Conservation (phyloP, 2,113 vertebrate genomes). For the Engystomops pustulosus region DNA sequence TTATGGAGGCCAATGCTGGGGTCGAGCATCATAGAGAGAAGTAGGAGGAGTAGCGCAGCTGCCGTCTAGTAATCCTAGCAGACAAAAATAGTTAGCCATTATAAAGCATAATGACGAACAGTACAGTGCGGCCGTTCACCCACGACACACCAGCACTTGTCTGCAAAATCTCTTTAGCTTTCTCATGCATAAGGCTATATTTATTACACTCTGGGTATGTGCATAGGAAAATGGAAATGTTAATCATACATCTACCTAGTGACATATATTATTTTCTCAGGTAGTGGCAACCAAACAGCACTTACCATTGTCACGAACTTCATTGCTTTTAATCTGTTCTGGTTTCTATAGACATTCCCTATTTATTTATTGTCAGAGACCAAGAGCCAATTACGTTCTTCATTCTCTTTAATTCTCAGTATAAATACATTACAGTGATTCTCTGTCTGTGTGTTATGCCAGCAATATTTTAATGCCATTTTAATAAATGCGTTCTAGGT, state of each 20-base stretch:
- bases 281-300: not conserved
- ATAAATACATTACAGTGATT: not conserved
- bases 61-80: constrained; percentile 33
- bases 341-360: not conserved
- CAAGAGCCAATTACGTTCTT: not conserved
- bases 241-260: not conserved
- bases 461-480: not conserved
- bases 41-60: constrained; percentile 37
- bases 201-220: not conserved
- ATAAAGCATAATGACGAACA: constrained; percentile 32
- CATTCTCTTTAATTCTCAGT: not conserved
- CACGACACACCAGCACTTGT: constrained; percentile 19
- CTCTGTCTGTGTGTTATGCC: not conserved
- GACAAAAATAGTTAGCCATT: constrained; percentile 34
- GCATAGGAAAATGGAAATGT: not conserved
- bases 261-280: constrained; percentile 16
- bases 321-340: not conserved
- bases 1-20: not conserved
- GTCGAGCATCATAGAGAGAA: constrained; percentile 19
- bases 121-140: constrained; percentile 18
- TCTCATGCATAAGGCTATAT: not conserved
- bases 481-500: too few species aligned
- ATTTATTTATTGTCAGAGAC: not conserved
- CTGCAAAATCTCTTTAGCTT: not conserved
- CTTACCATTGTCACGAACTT: not conserved